phyloP scores from a whole-genome alignment of 2,888 invertebrate species.

The Serrognathus titanus region DNA sequence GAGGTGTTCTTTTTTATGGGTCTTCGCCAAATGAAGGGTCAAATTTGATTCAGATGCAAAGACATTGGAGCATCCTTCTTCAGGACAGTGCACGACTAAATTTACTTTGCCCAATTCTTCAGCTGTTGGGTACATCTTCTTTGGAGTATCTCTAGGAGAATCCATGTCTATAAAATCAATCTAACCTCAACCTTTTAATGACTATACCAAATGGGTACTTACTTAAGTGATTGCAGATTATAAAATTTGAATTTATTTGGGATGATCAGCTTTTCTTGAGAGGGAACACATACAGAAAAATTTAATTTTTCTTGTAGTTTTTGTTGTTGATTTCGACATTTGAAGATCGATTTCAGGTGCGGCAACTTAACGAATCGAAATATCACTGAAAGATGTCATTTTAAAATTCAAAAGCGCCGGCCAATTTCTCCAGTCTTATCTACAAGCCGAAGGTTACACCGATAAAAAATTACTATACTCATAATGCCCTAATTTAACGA shows the following conservation, averaged over 20 bases:
- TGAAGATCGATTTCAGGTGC: not conserved
- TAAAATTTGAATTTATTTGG: conserved; percentile 11
- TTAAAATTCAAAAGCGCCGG: not conserved
- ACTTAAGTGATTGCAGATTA: conserved; percentile 3
- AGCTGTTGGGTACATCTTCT: conserved; percentile 40
- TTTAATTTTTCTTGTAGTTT: not conserved
- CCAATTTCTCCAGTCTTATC: not conserved
- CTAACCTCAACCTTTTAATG: not conserved
- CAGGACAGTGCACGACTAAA: conserved; percentile 40
- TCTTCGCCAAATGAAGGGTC: conserved; percentile 56
- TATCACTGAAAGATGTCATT: not conserved
- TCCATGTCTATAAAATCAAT: conserved; percentile 10
- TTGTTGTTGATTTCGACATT: not conserved
- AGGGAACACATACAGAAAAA: conserved; percentile 9
- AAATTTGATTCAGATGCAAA: conserved; percentile 55
- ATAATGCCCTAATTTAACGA: too few relatives aligned
- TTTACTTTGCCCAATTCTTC: conserved; percentile 39
- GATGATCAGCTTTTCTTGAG: conserved; percentile 9
- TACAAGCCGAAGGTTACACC: not conserved
- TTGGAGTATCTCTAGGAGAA: conserved; percentile 5
- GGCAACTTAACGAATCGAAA: not conserved
- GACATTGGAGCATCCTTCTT: conserved; percentile 47
- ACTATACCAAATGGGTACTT: not conserved
- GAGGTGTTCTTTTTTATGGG: conserved; percentile 47
- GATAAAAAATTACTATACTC: not conserved